A percentile compares a stretch with the other conserved stretches of the same genome.
These are phyloP conservation scores for Cyclura pinguis DNA, from an alignment of 2,797 vertebrate genomes.

Conservation along the genomic window DNA sequence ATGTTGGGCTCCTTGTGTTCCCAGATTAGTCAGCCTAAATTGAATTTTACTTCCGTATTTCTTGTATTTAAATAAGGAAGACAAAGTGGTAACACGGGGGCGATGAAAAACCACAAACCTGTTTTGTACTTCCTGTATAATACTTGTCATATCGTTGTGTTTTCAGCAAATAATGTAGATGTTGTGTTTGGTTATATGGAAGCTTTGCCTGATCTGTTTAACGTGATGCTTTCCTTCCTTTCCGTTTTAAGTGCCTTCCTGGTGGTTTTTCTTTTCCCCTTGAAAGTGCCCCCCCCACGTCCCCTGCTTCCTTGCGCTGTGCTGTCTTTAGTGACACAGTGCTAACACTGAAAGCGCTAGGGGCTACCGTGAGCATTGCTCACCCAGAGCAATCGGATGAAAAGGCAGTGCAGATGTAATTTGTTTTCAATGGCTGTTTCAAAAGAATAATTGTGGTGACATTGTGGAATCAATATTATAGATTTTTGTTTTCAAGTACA, in stretches of 20 bases:
- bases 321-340: conserved; percentile 85
- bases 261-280: conserved; percentile 33
- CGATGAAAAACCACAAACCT: too few relatives aligned
- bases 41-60: conserved; percentile 45
- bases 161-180: conserved; percentile 36
- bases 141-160: neutral
- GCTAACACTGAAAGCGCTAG: conserved; percentile 82
- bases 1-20: conserved; percentile 8
- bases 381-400: conserved; percentile 97
- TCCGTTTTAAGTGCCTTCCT: conserved; percentile 20
- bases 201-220: conserved; percentile 48
- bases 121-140: neutral
- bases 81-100: neutral
- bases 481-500: conserved; percentile 99
- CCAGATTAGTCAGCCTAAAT: conserved; percentile 54
- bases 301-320: conserved; percentile 39
- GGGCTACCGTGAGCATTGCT: conserved; percentile 91
- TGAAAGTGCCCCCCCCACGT: conserved; percentile 19
- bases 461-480: conserved; percentile 97
- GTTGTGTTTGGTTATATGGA: conserved; percentile 10
- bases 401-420: conserved; percentile 99
- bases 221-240: conserved; percentile 63
- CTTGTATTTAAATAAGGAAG: conserved; percentile 51
- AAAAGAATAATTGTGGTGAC: conserved; percentile 99
- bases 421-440: conserved; percentile 99